Evolutionary conservation across 2,888 invertebrate species (phyloP), one percentile per base, ranked within the genome.

Genomic region (Seira musarum): DNA sequence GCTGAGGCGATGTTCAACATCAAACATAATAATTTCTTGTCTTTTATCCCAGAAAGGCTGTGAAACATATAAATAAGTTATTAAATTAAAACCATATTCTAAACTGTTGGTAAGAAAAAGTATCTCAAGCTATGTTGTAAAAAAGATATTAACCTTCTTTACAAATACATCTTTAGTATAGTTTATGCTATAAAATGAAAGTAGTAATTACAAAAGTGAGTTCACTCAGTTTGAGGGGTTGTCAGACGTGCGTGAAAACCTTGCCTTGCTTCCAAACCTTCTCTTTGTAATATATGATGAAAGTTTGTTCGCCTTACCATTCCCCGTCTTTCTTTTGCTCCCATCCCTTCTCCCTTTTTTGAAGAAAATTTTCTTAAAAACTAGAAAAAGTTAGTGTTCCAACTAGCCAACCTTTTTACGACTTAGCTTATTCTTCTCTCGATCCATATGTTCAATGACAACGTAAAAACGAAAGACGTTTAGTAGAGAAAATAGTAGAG

Each of bases 281-380:
- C 35, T 67, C 65, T 46, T 40, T 61, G 67, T 78, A 77, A 82
- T 82, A 82, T 80, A 83, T 85, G 81, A 80, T 84, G 82, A 85
- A 85, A 85, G 79, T 85, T 85, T 85, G 40, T 69, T 30, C 70
- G 53, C 73, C 25, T 40, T 69, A 73, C 53, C 57, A 64, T 30
- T 30, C 30, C 8, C 30, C 30, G 2, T 30, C 30, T 30, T 30
- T 30, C n/a, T n/a, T n/a, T n/a, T n/a, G n/a, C n/a, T n/a, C n/a
- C n/a, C 30, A 30, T 30, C 30, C 30, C 8, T 30, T 30, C 69
- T 24, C 67, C 67, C 24, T 24, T 10, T 30, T 30, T 30, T 30
- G 3, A 30, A 30, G 30, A 30, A 30, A 30, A 30, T 30, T 30
- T 30, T 30, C 3, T 30, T 30, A 30, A 30, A 30, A 30, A 30